These are phyloP conservation scores for Azemiops feae DNA, from an alignment of 2,113 vertebrate species.

Conservation along the genomic window DNA sequence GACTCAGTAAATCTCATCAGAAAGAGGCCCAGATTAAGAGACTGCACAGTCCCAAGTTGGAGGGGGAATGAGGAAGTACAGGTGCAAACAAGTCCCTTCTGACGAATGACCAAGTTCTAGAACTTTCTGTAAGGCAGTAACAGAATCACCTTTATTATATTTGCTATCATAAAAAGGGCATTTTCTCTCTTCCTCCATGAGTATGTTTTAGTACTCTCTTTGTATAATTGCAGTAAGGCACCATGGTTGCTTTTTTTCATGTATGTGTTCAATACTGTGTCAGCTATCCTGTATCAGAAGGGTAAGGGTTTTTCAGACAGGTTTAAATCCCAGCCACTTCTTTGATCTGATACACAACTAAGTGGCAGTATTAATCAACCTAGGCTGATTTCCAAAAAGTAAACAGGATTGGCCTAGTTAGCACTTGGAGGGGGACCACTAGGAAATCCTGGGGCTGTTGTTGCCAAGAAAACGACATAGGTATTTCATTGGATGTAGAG, in stretches of 20 bases:
- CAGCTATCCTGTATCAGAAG: background rate
- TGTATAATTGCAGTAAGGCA: background rate
- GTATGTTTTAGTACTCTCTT: background rate
- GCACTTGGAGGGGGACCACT: background rate
- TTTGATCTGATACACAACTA: background rate
- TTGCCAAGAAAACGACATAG: background rate
- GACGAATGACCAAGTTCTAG: background rate
- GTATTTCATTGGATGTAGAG: background rate
- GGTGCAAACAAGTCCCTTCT: background rate
- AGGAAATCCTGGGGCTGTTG: background rate
- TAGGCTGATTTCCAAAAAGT: background rate
- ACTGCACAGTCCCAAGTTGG: background rate
- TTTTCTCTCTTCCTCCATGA: background rate
- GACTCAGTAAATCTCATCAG: background rate
- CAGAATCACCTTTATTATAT: background rate
- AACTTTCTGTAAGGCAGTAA: background rate
- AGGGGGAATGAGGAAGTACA: background rate
- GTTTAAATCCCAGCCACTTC: background rate
- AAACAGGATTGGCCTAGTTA: background rate
- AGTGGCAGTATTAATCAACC: background rate
- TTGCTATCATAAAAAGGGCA: background rate
- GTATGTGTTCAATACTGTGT: background rate
- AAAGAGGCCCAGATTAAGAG: background rate
- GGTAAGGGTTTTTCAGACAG: background rate
- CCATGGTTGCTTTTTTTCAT: background rate